These are phyloP conservation scores for Speoplatyrhinus poulsoni DNA, from an alignment of 2,113 vertebrate species.

Conservation along the genomic window DNA sequence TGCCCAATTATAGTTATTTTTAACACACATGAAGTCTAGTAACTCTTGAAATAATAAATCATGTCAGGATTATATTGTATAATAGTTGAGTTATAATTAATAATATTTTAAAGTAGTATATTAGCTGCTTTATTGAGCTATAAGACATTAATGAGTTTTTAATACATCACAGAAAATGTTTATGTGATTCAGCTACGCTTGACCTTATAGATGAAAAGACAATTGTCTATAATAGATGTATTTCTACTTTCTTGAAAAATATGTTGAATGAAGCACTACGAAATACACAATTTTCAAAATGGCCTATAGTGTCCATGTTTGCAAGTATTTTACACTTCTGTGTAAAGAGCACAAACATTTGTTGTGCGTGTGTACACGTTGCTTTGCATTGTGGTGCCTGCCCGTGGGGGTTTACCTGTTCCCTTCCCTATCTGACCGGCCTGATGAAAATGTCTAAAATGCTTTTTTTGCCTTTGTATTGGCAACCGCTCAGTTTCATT, in stretches of 20 bases:
- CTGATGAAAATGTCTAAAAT: constrained; percentile 30
- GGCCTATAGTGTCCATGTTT: background rate
- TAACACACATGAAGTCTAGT: constrained; percentile 24
- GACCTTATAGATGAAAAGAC: constrained; percentile 36
- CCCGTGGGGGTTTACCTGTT: constrained; percentile 3
- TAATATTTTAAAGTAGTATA: constrained; percentile 29
- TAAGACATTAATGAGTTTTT: constrained; percentile 48
- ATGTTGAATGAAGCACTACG: constrained; percentile 42
- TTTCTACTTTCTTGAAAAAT: constrained; percentile 46
- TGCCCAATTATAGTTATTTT: constrained; percentile 26
- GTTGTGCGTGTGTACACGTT: constrained; percentile 1
- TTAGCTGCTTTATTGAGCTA: constrained; percentile 10
- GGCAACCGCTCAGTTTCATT: constrained; percentile 30
- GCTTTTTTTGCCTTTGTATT: constrained; percentile 51
- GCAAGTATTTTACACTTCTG: background rate
- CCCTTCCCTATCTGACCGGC: constrained; percentile 13
- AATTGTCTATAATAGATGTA: constrained; percentile 47
- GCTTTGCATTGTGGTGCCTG: background rate
- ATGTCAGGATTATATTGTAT: constrained; percentile 41
- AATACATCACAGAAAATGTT: constrained; percentile 41
- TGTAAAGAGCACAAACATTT: constrained; percentile 11
- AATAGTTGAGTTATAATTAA: constrained; percentile 23
- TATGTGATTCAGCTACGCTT: constrained; percentile 44
- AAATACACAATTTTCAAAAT: constrained; percentile 1
- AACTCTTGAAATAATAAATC: constrained; percentile 21